Conservation (phyloP, 1,140 invertebrate genomes). For the Hylaeus anthracinus region DNA sequence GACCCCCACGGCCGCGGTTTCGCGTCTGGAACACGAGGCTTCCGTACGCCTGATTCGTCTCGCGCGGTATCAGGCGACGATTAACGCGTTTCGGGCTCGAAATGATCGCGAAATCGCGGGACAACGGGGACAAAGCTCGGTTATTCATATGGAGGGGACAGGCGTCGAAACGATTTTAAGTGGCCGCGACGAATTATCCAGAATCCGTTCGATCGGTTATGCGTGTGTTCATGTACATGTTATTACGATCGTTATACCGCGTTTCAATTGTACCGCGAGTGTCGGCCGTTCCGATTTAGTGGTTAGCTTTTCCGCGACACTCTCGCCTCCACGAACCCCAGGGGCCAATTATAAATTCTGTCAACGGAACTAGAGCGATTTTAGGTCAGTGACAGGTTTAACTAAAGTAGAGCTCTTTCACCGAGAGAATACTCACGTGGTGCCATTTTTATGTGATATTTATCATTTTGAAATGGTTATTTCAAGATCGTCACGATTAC, state of each 20-base stretch:
- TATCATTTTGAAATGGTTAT: too few relatives aligned
- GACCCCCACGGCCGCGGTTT: neutral
- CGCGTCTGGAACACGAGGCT: constrained; percentile 27
- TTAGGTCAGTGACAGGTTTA: too few relatives aligned
- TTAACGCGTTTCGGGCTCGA: constrained; percentile 54
- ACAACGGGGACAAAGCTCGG: constrained; percentile 20
- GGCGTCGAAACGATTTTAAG: constrained; percentile 57
- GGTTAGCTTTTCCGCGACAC: neutral
- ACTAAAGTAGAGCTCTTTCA: too few relatives aligned
- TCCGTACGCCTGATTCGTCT: constrained; percentile 22
- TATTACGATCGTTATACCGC: constrained; percentile 39
- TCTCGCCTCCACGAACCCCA: neutral
- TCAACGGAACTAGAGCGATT: neutral
- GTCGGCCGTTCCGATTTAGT: neutral
- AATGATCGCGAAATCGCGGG: constrained; percentile 23
- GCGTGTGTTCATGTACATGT: neutral
- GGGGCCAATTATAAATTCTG: neutral
- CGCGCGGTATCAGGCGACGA: constrained; percentile 25
- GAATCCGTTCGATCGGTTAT: constrained; percentile 20
- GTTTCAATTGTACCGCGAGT: constrained; percentile 19
- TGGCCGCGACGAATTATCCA: constrained; percentile 52
- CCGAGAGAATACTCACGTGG: too few relatives aligned
- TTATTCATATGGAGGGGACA: constrained; percentile 24
- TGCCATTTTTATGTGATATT: too few relatives aligned
- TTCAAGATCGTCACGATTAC: too few relatives aligned